Evolutionary conservation across 2,888 invertebrate genomes (phyloP).

Genomic region (Lasioglossum morio): DNA sequence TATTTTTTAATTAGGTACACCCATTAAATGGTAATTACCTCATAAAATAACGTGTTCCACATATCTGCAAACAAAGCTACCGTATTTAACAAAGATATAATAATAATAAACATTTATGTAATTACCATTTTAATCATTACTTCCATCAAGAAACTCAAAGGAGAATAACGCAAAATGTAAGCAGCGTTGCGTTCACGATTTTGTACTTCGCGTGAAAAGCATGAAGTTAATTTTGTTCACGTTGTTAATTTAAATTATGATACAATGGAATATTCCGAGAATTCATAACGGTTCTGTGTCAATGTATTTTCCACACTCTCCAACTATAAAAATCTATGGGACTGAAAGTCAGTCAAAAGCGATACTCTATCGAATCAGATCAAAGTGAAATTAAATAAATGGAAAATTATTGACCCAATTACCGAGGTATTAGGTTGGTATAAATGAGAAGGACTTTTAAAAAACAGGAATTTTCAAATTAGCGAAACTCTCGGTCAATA

Average conservation of each 20-base stretch:
- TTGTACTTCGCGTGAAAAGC: neutral
- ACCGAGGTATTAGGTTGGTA: neutral
- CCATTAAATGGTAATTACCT: too few species aligned
- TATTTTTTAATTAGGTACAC: too few species aligned
- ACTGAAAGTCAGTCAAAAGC: neutral
- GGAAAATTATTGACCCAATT: neutral
- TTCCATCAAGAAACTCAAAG: neutral
- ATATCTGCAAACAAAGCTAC: too few species aligned
- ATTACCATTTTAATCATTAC: too few species aligned
- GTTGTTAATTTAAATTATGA: neutral
- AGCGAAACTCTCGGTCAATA: neutral
- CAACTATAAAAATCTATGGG: neutral
- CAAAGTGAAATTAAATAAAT: neutral
- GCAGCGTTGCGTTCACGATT: neutral
- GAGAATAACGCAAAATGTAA: neutral
- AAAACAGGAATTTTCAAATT: neutral
- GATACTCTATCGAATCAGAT: neutral
- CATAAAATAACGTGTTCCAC: too few species aligned
- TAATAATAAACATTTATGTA: too few species aligned
- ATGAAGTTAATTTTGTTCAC: too few species aligned
- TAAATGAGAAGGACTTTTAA: neutral
- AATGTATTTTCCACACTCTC: neutral
- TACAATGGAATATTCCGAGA: neutral
- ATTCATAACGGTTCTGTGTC: neutral
- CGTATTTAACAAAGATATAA: too few species aligned